phyloP scores from a whole-genome alignment of 2,797 vertebrate species.

The Alfaro cultratus region DNA sequence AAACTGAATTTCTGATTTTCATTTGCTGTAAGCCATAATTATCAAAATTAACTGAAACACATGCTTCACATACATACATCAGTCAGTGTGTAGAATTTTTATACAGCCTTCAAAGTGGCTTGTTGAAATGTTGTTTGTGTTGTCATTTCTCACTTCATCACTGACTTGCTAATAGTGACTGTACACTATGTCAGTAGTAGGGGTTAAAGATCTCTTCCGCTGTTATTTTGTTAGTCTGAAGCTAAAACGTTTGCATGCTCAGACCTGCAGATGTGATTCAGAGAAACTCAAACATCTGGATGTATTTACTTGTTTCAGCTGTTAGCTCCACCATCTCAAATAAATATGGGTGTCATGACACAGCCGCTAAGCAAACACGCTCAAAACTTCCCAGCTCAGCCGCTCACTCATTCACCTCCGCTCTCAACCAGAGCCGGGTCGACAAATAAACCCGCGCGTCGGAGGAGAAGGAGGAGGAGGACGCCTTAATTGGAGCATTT shows the following conservation, averaged over 20 bases:
- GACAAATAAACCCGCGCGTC: constrained; percentile 43
- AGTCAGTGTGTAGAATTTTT: neutral
- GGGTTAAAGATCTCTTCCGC: neutral
- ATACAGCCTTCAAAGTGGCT: neutral
- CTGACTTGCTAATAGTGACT: neutral
- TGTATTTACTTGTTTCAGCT: constrained; percentile 73
- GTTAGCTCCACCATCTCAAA: constrained; percentile 66
- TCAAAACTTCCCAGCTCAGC: constrained; percentile 37
- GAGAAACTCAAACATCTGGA: constrained; percentile 75
- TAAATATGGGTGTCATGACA: constrained; percentile 68
- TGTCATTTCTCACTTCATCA: too few species aligned
- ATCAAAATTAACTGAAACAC: neutral
- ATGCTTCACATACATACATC: neutral
- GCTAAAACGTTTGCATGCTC: constrained; percentile 11
- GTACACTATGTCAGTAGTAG: neutral
- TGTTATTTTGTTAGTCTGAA: neutral
- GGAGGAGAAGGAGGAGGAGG: constrained; percentile 51
- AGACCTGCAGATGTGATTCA: constrained; percentile 41
- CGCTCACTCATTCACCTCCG: constrained; percentile 41
- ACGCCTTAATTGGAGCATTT: constrained; percentile 75
- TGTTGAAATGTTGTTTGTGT: neutral
- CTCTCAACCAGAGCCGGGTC: constrained; percentile 32
- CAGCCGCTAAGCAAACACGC: constrained; percentile 73
- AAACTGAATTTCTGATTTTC: neutral
- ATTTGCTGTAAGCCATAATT: neutral